These are phyloP conservation scores for Nycticryphes semicollaris DNA, from an alignment of 2,113 vertebrate genomes.

Conservation along the genomic window DNA sequence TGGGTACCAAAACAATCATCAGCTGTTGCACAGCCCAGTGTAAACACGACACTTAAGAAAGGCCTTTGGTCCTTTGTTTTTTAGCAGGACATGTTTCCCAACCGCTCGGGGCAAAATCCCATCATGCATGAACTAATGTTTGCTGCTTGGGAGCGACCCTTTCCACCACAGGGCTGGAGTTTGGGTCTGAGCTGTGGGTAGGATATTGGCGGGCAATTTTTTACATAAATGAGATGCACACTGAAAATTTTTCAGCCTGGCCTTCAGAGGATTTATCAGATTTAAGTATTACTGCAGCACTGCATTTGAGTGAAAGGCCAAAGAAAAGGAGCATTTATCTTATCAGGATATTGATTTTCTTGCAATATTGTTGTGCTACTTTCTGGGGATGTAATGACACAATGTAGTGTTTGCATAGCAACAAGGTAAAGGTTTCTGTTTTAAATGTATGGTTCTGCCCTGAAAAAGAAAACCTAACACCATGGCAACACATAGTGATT, in stretches of 20 bases:
- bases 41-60: background rate
- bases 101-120: background rate
- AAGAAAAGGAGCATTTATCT: conserved; percentile 29
- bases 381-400: conserved; percentile 18
- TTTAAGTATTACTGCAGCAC: background rate
- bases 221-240: background rate
- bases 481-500: conserved; percentile 52
- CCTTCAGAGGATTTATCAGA: background rate
- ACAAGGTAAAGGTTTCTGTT: conserved; percentile 46
- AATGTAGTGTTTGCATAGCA: conserved; percentile 37
- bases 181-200: background rate
- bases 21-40: background rate
- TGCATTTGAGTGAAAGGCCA: conserved; percentile 5
- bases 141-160: background rate
- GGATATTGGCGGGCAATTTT: background rate
- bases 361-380: background rate
- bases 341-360: conserved; percentile 36
- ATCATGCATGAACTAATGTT: background rate
- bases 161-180: background rate
- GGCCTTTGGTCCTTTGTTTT: background rate
- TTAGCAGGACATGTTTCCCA: background rate
- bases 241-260: background rate
- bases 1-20: background rate
- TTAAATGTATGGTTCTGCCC: background rate
- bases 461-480: conserved; percentile 25